Percentiles rank a stretch among this genome's conserved stretches.
These are phyloP conservation scores for Ianthella basta DNA, from an alignment of 37 sponge, comb jelly and placozoan species.

Conservation along the genomic window DNA sequence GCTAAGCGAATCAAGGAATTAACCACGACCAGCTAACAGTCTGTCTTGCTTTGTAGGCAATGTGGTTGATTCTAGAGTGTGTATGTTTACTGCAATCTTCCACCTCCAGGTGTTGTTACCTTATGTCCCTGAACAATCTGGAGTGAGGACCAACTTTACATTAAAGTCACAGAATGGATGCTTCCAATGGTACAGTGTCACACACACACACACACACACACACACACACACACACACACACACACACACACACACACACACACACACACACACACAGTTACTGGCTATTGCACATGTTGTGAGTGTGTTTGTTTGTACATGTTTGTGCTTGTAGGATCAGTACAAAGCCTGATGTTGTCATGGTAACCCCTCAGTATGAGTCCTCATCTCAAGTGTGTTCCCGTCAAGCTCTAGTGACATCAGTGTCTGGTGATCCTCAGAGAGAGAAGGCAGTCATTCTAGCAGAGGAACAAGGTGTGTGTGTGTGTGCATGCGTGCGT, in stretches of 20 bases:
- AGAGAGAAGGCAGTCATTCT: slow-evolving; percentile 69
- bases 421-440: slow-evolving; percentile 55
- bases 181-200: not conserved
- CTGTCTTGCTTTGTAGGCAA: no score
- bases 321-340: slow-evolving; percentile 73
- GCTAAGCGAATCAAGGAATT: no score
- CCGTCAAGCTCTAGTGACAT: slow-evolving; percentile 65
- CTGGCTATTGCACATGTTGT: not conserved
- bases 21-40: no score
- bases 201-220: slow-evolving; percentile 21
- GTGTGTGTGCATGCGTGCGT: not conserved
- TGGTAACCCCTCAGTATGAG: slow-evolving; percentile 63
- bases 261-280: not conserved
- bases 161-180: slow-evolving; percentile 13
- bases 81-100: no score
- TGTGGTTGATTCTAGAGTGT: no score
- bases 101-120: slow-evolving; percentile 22
- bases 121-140: slow-evolving; percentile 11
- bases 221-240: slow-evolving; percentile 6
- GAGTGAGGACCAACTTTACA: slow-evolving; percentile 16
- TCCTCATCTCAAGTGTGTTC: slow-evolving; percentile 48
- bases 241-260: not conserved
- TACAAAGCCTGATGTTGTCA: slow-evolving; percentile 85
- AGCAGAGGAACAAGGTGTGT: slow-evolving; percentile 75
- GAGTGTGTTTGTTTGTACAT: not conserved